Evolutionary conservation across 2,888 invertebrate species (phyloP).

Genomic region (Prosopocoilus inquinatus): DNA sequence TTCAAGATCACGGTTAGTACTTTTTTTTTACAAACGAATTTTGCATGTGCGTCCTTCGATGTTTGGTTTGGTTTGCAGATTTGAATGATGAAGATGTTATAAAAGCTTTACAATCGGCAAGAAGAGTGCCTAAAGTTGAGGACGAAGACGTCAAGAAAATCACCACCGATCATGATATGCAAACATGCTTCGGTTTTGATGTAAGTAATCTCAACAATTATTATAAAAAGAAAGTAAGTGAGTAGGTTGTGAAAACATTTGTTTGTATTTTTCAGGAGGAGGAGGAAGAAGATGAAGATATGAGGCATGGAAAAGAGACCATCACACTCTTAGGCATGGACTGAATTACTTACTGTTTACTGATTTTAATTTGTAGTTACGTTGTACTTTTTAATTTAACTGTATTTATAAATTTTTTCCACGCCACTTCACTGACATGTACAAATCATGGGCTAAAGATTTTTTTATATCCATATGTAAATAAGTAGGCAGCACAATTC

Average conservation of each 20-base stretch:
- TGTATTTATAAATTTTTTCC: neutral
- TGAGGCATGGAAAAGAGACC: constrained; percentile 39
- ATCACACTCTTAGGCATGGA: constrained; percentile 45
- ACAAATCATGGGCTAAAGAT: no score
- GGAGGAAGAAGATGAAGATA: constrained; percentile 46
- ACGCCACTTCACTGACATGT: no score
- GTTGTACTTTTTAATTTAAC: neutral
- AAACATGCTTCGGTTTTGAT: constrained; percentile 82
- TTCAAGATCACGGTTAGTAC: constrained; percentile 43
- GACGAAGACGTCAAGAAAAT: constrained; percentile 44
- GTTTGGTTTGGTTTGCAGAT: constrained; percentile 39
- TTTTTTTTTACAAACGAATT: constrained; percentile 1
- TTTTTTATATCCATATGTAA: neutral
- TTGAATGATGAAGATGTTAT: constrained; percentile 51
- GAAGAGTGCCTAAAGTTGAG: constrained; percentile 41
- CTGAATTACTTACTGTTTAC: constrained; percentile 26
- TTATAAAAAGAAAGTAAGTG: neutral
- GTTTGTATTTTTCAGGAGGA: constrained; percentile 43
- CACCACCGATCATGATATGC: constrained; percentile 65
- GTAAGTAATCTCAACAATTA: constrained; percentile 51
- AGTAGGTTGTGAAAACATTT: neutral
- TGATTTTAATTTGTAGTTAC: constrained; percentile 3
- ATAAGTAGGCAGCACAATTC: constrained; percentile 15
- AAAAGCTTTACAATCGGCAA: constrained; percentile 46
- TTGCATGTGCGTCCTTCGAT: neutral